Conservation (phyloP, 2,113 vertebrate species). For the Heterotilapia buettikoferi region DNA sequence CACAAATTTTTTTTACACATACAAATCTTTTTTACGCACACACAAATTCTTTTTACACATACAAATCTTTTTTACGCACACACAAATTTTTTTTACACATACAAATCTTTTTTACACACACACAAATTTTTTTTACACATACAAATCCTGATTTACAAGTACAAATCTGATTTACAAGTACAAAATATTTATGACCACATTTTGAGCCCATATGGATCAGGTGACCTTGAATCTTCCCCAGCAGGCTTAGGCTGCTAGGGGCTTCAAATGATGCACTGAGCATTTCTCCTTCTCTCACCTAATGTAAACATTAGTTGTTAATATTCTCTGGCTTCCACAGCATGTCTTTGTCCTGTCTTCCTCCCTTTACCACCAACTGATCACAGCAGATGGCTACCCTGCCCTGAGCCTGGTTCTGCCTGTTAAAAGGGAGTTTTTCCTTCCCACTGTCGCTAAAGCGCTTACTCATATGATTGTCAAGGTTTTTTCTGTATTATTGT, state of each 20-base stretch:
- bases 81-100: no score
- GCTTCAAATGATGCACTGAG: not conserved
- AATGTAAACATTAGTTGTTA: not conserved
- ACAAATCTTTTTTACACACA: no score
- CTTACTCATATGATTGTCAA: not conserved
- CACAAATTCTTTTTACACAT: no score
- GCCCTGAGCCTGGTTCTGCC: not conserved
- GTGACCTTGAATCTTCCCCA: not conserved
- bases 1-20: no score
- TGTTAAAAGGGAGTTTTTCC: not conserved
- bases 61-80: no score
- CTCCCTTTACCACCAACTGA: accelerated
- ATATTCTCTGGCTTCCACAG: not conserved
- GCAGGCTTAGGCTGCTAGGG: not conserved
- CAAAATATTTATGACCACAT: no score
- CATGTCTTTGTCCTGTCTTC: not conserved
- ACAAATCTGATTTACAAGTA: no score
- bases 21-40: no score
- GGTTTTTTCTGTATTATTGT: not conserved
- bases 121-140: no score
- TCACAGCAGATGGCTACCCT: accelerated
- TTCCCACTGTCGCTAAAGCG: not conserved
- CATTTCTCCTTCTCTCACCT: not conserved
- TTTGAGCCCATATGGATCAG: no score
- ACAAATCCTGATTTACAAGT: no score